Percentiles rank a stretch among this genome's conserved stretches.
phyloP scores from a whole-genome alignment of 2,797 vertebrate genomes.

The Sylvilagus floridanus region DNA sequence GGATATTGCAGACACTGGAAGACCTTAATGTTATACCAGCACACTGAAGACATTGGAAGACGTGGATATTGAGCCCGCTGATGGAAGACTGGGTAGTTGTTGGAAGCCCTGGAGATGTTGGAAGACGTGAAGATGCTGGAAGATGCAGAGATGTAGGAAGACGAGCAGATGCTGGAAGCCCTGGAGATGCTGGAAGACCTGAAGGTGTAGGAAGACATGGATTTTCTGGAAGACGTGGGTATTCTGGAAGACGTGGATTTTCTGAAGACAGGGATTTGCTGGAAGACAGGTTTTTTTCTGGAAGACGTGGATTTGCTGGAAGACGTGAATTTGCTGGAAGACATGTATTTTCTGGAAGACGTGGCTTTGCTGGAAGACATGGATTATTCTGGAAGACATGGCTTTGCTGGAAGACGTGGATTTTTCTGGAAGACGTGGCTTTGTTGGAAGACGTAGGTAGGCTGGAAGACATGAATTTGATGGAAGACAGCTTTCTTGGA shows the following conservation, averaged over 20 bases:
- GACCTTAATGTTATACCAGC: slow-evolving; percentile 66
- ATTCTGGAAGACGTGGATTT: neutral
- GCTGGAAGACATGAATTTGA: slow-evolving; percentile 9
- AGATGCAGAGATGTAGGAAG: slow-evolving; percentile 67
- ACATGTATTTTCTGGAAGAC: slow-evolving; percentile 32
- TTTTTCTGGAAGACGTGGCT: neutral
- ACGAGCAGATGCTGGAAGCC: slow-evolving; percentile 74
- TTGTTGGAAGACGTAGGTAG: neutral
- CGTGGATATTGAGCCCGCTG: neutral
- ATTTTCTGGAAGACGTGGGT: neutral
- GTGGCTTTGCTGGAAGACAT: neutral
- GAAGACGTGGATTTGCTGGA: slow-evolving; percentile 5
- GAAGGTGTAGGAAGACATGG: slow-evolving; percentile 62
- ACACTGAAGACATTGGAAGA: slow-evolving; percentile 65
- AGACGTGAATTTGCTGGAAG: neutral
- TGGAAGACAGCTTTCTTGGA: slow-evolving; percentile 5
- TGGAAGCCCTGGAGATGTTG: slow-evolving; percentile 50
- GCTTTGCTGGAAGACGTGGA: neutral
- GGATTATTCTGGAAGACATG: slow-evolving; percentile 6
- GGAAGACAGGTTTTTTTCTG: neutral
- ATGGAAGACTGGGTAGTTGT: slow-evolving; percentile 54
- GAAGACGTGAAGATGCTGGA: slow-evolving; percentile 49
- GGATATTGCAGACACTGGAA: slow-evolving; percentile 76
- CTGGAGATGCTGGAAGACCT: slow-evolving; percentile 73
- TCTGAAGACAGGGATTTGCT: neutral